Conservation (phyloP, 64 coral and sea anemone genomes). For the Acropora tenuis region DNA sequence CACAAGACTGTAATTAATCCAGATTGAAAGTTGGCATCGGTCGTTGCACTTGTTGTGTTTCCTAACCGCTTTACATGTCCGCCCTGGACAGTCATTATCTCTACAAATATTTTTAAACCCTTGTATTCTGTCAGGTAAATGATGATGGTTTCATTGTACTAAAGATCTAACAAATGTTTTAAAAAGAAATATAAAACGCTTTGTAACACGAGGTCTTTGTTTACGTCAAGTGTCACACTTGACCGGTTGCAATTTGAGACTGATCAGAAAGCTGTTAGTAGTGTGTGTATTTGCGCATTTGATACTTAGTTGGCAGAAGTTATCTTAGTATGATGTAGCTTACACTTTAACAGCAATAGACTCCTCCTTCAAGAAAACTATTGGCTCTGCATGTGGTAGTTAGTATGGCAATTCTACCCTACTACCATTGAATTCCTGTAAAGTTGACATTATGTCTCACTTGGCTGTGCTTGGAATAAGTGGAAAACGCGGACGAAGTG, state of each 20-base stretch:
- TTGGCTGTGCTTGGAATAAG: too few species aligned
- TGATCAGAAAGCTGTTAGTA: constrained; percentile 64
- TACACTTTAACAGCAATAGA: too few species aligned
- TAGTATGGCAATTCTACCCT: too few species aligned
- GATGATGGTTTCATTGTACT: constrained; percentile 66
- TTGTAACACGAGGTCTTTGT: constrained; percentile 54
- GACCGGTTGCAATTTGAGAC: constrained; percentile 63
- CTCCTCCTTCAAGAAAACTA: too few species aligned
- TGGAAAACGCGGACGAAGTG: too few species aligned
- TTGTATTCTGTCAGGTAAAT: constrained; percentile 68
- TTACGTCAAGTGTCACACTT: constrained; percentile 62
- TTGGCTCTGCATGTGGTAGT: too few species aligned
- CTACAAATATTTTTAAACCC: constrained; percentile 67
- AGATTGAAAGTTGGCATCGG: too few species aligned
- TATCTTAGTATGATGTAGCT: constrained; percentile 2
- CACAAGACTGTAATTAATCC: too few species aligned
- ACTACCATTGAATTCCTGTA: too few species aligned
- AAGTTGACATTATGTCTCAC: too few species aligned
- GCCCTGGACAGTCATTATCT: constrained; percentile 24
- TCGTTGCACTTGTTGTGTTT: too few species aligned
- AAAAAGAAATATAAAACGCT: constrained; percentile 49
- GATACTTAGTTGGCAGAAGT: constrained; percentile 52
- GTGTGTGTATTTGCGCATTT: constrained; percentile 55
- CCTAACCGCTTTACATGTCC: too few species aligned
- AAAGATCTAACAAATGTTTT: constrained; percentile 66